Evolutionary conservation across 2,113 vertebrate genomes (phyloP).

Genomic region (Sigmodon hispidus): DNA sequence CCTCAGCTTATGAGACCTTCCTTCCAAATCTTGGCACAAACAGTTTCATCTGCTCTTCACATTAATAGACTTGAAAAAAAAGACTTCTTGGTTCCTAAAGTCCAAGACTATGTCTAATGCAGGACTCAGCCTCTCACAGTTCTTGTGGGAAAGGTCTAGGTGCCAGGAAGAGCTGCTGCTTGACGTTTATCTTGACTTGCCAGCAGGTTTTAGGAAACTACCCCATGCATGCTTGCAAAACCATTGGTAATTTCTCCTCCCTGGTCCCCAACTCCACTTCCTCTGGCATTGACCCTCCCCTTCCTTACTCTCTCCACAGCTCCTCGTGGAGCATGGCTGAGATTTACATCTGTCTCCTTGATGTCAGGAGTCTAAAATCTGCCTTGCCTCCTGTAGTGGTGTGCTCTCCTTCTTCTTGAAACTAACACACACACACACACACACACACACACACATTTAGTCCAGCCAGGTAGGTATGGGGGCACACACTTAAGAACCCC

Average conservation of each 20-base stretch:
- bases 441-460: neutral
- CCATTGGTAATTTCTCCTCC: too few species aligned
- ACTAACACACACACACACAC: neutral
- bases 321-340: neutral
- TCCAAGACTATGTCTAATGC: neutral
- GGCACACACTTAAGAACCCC: neutral
- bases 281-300: neutral
- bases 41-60: neutral
- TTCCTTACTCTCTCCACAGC: neutral
- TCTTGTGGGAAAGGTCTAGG: neutral
- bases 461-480: neutral
- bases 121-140: neutral
- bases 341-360: neutral
- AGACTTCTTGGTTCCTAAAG: neutral
- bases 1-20: neutral
- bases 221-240: neutral
- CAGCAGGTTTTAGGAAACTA: neutral
- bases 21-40: neutral
- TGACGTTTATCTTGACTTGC: neutral
- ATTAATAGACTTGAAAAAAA: neutral
- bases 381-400: neutral
- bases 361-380: neutral
- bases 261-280: neutral
- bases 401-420: neutral
- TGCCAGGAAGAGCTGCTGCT: neutral